Conservation (phyloP, 2,888 invertebrate genomes). For the Trisateles emortualis region DNA sequence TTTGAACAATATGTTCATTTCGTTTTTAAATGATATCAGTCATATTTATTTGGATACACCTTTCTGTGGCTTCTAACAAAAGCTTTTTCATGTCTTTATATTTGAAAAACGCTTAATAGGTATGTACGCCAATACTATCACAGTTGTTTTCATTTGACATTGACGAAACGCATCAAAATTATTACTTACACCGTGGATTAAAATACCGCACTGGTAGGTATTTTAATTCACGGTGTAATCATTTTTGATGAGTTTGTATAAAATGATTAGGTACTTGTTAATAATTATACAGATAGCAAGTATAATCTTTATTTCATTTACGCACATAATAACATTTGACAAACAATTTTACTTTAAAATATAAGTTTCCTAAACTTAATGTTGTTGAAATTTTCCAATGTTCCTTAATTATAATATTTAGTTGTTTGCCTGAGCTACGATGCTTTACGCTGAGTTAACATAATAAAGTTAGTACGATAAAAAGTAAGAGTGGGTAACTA, state of each 20-base stretch:
- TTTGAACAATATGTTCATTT: too few species aligned
- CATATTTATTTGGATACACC: slow-evolving; percentile 13
- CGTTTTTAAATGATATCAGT: slow-evolving; percentile 25
- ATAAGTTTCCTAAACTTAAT: neutral
- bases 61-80: neutral
- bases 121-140: too few species aligned
- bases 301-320: neutral
- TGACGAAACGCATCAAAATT: neutral
- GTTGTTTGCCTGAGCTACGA: slow-evolving; percentile 5
- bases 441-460: slow-evolving; percentile 3
- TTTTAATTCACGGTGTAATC: too few species aligned
- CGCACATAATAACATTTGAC: neutral
- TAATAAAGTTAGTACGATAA: slow-evolving; percentile 8
- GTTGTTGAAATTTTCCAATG: slow-evolving; percentile 3
- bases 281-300: neutral
- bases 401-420: slow-evolving; percentile 2
- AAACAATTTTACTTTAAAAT: too few species aligned
- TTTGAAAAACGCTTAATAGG: too few species aligned
- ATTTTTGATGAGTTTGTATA: too few species aligned
- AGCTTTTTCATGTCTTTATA: too few species aligned
- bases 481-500: slow-evolving; percentile 13
- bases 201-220: too few species aligned
- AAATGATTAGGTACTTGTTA: neutral
- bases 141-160: slow-evolving; percentile 1
- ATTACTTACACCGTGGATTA: slow-evolving; percentile 5